A percentile compares a stretch with the other conserved stretches of the same genome.
Evolutionary conservation across 2,888 invertebrate species (phyloP).

Genomic region (Sinelater perroti): DNA sequence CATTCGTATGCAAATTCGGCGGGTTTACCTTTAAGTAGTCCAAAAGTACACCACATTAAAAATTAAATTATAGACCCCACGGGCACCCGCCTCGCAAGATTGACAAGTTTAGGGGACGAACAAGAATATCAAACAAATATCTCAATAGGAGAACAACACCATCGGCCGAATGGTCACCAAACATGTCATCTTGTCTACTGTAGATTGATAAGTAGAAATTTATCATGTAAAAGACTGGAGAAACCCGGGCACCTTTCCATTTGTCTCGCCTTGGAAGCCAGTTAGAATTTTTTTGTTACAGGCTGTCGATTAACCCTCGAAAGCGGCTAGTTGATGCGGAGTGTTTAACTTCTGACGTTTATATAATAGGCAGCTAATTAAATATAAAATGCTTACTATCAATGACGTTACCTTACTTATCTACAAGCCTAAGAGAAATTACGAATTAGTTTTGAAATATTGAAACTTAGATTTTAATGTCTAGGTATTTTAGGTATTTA

Average conservation of each 20-base stretch:
- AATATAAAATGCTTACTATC: conserved; percentile 9
- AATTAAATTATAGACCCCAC: too few species aligned
- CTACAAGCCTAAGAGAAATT: not conserved
- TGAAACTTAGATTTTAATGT: too few species aligned
- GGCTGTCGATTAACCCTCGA: conserved; percentile 26
- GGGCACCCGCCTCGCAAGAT: too few species aligned
- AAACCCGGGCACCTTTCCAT: conserved; percentile 33
- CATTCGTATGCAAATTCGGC: conserved; percentile 29
- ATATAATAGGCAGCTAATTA: conserved; percentile 18
- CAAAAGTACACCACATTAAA: conserved; percentile 16
- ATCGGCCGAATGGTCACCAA: conserved; percentile 17
- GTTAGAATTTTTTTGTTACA: conserved; percentile 15
- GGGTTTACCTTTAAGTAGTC: conserved; percentile 20
- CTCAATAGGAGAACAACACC: too few species aligned
- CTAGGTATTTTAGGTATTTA: too few species aligned
- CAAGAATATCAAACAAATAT: conserved; percentile 2
- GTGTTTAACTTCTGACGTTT: conserved; percentile 16
- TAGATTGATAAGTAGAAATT: conserved; percentile 29
- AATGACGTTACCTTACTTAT: not conserved
- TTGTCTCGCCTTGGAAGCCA: conserved; percentile 34
- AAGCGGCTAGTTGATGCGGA: conserved; percentile 24
- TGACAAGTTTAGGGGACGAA: too few species aligned
- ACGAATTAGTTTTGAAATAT: too few species aligned
- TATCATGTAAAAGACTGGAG: conserved; percentile 22
- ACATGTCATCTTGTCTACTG: conserved; percentile 25